Evolutionary conservation across 2,113 vertebrate species (phyloP), one percentile per base, ranked within the genome.

Genomic region (Microtus montanus): DNA sequence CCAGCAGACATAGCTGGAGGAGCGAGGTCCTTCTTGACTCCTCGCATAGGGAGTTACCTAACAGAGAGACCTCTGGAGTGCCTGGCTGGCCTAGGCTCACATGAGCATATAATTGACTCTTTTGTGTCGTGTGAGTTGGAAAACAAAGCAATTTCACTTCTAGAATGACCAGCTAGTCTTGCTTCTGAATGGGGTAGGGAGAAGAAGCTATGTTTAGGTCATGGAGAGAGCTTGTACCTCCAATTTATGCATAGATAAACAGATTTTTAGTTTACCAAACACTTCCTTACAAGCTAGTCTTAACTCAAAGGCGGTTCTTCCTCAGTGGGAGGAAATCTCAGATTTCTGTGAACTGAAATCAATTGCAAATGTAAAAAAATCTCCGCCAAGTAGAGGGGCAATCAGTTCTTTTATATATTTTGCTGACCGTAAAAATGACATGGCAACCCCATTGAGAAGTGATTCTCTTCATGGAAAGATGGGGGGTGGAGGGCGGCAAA

Each of bases 371-470:
- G 95, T 97, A 97, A 96, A 98, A 98, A 97, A 97, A 96, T 83
- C 41, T 0, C 95, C 98, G 98, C 98, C 98, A 98, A 98, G 97
- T 97, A 87, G 97, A 97, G 95, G 97, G 98, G 98, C 98, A 98
- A 98, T 98, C 98, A 97, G 95, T 98, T 98, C 98, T 98, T 98
- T 98, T 98, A 97, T 98, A 96, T 97, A 92, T 98, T 98, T 98
- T 44, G 35, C 98, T 98, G 98, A 98, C 94, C 97, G 97, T 95
- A 95, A 98, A 97, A 92, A 94, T 99, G 98, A 98, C 97, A 94
- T 98, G 87, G 94, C 93, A 97, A 95, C 73, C 82, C 85, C 61
- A 87, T 80, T 90, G 95, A 97, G 97, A 94, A 96, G 75, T 94
- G 93, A 96, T 98, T 98, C 97, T 74, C 97, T 97, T 98, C 95